Percentiles rank a stretch among this genome's conserved stretches.
These are phyloP conservation scores for Cybosia mesomella DNA, from an alignment of 2,888 invertebrate genomes.

Conservation along the genomic window DNA sequence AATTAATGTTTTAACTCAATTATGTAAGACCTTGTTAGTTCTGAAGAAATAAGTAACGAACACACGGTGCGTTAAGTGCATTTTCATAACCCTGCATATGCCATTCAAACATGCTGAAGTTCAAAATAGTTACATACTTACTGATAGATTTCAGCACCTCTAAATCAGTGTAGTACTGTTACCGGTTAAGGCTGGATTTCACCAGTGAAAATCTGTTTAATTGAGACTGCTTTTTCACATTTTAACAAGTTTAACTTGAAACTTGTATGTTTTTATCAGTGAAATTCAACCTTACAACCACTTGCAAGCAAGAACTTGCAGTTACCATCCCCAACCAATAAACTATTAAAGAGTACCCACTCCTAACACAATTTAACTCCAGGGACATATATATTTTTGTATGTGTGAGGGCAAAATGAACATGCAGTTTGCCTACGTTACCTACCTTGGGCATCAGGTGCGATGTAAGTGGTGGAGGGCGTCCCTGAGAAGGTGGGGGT, in stretches of 20 bases:
- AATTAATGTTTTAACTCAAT: background rate
- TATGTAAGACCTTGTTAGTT: background rate
- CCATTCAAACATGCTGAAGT: background rate
- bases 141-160: background rate
- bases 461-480: slow-evolving; percentile 84
- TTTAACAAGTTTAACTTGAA: too few species aligned
- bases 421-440: background rate
- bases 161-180: too few species aligned
- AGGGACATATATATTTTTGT: too few species aligned
- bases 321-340: background rate
- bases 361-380: background rate
- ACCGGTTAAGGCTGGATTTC: too few species aligned
- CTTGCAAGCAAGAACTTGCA: too few species aligned
- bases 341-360: background rate
- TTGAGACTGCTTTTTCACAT: too few species aligned
- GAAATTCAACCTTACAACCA: too few species aligned
- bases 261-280: too few species aligned
- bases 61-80: background rate
- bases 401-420: background rate
- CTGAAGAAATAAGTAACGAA: background rate
- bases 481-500: slow-evolving; percentile 71
- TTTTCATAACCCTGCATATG: background rate
- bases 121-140: background rate
- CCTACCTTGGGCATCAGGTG: slow-evolving; percentile 89
- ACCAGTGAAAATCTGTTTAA: background rate